phyloP scores from a whole-genome alignment of 2,113 vertebrate species.

The Crotalus horridus region DNA sequence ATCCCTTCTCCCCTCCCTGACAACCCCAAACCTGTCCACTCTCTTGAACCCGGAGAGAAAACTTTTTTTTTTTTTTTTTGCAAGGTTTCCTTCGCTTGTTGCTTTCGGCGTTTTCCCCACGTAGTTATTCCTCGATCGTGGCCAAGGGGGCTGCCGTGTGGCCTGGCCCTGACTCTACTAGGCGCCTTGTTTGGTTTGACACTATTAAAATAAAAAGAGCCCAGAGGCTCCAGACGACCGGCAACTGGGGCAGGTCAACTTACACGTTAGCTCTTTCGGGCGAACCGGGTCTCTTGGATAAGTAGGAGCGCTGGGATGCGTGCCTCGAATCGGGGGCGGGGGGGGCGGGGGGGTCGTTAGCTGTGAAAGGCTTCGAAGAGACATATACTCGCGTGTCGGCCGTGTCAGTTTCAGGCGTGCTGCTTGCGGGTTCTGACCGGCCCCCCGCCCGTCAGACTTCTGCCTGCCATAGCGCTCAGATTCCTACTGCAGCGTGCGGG shows the following conservation, averaged over 20 bases:
- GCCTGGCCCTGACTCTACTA: neutral
- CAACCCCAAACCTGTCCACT: neutral
- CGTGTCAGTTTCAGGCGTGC: neutral
- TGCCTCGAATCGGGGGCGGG: neutral
- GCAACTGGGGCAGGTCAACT: neutral
- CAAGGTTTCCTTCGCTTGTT: neutral
- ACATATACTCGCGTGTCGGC: neutral
- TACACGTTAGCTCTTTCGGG: neutral
- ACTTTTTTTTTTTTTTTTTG: neutral
- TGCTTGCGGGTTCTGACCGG: neutral
- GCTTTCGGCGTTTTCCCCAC: neutral
- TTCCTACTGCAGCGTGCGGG: neutral
- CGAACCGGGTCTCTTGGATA: neutral
- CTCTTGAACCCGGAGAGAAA: neutral
- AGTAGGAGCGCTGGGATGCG: neutral
- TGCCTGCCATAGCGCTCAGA: neutral
- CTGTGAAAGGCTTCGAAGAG: neutral
- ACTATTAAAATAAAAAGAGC: neutral
- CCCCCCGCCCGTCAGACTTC: neutral
- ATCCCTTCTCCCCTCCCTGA: neutral
- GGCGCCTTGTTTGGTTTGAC: neutral
- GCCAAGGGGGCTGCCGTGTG: neutral
- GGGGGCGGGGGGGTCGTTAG: neutral
- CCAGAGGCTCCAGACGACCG: neutral
- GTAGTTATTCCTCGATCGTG: neutral